Evolutionary conservation across 2,113 vertebrate species (phyloP).

Genomic region (Gasterosteus nipponicus): DNA sequence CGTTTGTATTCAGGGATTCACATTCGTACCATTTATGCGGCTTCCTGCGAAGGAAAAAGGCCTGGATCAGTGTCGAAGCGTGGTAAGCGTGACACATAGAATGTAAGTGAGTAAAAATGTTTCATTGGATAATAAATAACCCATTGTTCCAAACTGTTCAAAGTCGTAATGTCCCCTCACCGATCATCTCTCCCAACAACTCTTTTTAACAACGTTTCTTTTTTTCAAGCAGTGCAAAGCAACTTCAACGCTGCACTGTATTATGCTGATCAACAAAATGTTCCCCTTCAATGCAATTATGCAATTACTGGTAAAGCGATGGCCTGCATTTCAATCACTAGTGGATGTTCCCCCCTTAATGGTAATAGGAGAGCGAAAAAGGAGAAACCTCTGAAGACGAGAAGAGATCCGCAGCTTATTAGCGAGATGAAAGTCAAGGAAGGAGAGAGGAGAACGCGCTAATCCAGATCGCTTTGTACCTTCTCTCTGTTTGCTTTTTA

Average conservation of each 20-base stretch:
- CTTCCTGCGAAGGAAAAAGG: neutral
- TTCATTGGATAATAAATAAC: slow-evolving; percentile 8
- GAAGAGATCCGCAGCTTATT: slow-evolving; percentile 66
- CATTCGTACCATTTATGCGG: neutral
- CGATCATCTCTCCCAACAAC: neutral
- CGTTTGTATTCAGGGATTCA: neutral
- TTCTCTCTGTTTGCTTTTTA: slow-evolving; percentile 61
- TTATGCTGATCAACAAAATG: slow-evolving; percentile 59
- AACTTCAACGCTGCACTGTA: slow-evolving; percentile 38
- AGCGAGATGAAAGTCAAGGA: slow-evolving; percentile 68
- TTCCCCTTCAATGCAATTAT: slow-evolving; percentile 58
- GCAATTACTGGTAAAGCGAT: slow-evolving; percentile 55
- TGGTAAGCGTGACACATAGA: neutral
- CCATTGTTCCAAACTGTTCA: slow-evolving; percentile 7
- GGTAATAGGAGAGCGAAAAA: slow-evolving; percentile 52
- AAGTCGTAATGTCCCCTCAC: neutral
- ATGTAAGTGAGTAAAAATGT: neutral
- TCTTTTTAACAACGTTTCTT: slow-evolving; percentile 15
- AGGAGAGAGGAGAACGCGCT: slow-evolving; percentile 59
- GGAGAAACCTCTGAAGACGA: slow-evolving; percentile 54
- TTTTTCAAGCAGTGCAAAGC: slow-evolving; percentile 23
- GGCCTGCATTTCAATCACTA: slow-evolving; percentile 58
- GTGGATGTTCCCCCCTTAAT: slow-evolving; percentile 28
- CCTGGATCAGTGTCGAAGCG: neutral
- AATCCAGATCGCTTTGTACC: slow-evolving; percentile 69